Evolutionary conservation across 1,140 invertebrate species (phyloP), one percentile per base, ranked within the genome.

Genomic region (Rhynchophorus ferrugineus): DNA sequence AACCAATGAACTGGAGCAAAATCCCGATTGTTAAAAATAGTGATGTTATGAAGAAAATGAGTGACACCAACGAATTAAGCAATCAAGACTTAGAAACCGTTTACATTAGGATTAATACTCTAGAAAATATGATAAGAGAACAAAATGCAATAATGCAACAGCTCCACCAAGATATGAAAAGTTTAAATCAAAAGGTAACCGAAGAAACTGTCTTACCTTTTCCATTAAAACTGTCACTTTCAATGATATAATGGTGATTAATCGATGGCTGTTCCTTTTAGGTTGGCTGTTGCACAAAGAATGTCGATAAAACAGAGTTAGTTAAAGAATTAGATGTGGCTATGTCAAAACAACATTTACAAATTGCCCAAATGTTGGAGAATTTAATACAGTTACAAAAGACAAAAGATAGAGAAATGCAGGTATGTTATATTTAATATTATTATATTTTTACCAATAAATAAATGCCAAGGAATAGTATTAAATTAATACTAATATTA

Each of bases 331-430:
- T 69, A 11, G 68, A 69, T 13, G 21, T 59, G 7, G 58, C 60
- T 0, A 55, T 67, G 54, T 58, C 61, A 2, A 67, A 73, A 29
- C 69, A 72, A 53, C 71, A 75, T 41, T 61, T 71, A 34, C 73
- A 75, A 52, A 70, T 73, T 9, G 58, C 62, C 0, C 67, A 69
- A 58, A 49, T 70, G 53, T 53, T 69, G 9, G 67, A 69, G 39
- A 67, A 61, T 52, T 54, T 63, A 24, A 29, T 65, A 24, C 62
- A 62, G 13, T 54, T 64, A 33, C 61, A 67, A 49, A 62, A 64
- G 17, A 51, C 45, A 6, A 61, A 54, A 14, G 72, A 77, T 34
- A 64, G 74, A 44, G 75, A 74, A 22, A 57, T 78, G 2, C 73
- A 74, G 7, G 72, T 70, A 18, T 69, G 71, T n/a, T 17, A 60